Conservation (phyloP, 2,797 vertebrate genomes). For the Pyrocephalus nanus region DNA sequence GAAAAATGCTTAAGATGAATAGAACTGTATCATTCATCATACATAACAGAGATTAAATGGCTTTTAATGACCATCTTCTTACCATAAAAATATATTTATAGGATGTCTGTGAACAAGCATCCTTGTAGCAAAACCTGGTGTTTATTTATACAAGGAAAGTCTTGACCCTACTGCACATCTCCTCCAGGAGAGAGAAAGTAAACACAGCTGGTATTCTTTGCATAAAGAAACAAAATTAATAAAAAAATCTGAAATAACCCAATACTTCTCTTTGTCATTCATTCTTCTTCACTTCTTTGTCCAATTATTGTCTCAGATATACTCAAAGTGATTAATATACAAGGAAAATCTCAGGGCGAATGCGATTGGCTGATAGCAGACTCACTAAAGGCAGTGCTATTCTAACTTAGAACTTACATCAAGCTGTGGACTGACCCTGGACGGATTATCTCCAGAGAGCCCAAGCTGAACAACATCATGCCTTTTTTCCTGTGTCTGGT, state of each 20-base stretch:
- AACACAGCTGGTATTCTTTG: not conserved
- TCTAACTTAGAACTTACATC: not conserved
- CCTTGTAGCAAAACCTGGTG: not conserved
- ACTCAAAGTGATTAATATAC: not conserved
- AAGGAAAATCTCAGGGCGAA: not conserved
- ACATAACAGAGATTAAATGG: not conserved
- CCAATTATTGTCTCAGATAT: not conserved
- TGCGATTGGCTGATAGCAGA: not conserved
- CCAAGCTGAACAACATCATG: not conserved
- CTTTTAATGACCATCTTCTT: not conserved
- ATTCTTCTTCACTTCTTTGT: not conserved
- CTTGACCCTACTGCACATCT: not conserved
- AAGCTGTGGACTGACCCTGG: slow-evolving; percentile 1
- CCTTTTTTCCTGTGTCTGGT: not conserved
- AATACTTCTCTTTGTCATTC: not conserved
- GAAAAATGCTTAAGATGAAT: not conserved
- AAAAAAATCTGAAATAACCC: not conserved
- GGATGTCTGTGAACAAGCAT: not conserved
- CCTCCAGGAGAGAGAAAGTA: not conserved
- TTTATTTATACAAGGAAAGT: not conserved
- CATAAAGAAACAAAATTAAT: not conserved
- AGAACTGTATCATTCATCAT: not conserved
- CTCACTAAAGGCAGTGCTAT: not conserved
- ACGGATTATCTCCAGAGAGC: slow-evolving; percentile 2
- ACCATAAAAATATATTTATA: not conserved